Conservation (phyloP, 2,113 vertebrate species). For the Panurus biarmicus region DNA sequence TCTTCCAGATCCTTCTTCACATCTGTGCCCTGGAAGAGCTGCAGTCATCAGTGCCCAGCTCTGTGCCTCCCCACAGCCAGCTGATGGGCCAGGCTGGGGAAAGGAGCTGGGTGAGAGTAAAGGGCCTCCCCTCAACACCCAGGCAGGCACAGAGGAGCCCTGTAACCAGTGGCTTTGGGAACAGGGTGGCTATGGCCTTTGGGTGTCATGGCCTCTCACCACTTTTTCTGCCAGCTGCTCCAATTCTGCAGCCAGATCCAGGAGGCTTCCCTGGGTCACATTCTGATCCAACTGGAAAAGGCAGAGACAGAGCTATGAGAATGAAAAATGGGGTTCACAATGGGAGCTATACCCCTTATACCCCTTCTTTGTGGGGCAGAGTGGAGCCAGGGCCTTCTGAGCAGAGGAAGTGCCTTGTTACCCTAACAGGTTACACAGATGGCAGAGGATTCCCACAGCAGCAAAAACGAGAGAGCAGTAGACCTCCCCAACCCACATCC, state of each 20-base stretch:
- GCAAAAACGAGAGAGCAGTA: not conserved
- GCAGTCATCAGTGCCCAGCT: not conserved
- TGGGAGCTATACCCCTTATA: accelerated
- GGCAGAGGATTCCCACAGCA: not conserved
- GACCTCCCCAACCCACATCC: not conserved
- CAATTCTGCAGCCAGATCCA: not conserved
- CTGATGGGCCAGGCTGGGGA: not conserved
- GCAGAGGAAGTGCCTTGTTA: not conserved
- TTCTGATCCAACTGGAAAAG: slow-evolving; percentile 6
- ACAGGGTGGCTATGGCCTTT: not conserved
- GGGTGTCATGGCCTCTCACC: not conserved
- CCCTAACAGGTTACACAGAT: not conserved
- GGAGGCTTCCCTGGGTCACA: not conserved
- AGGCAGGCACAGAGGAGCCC: not conserved
- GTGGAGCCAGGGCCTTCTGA: not conserved
- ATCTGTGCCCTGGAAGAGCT: accelerated
- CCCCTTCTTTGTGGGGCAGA: not conserved
- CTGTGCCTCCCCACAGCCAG: not conserved
- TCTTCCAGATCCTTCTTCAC: not conserved
- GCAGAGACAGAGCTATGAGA: not conserved
- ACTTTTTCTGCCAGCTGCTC: not conserved
- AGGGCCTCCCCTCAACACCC: not conserved
- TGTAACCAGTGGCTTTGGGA: not conserved
- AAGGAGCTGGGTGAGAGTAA: not conserved
- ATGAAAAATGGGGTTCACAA: accelerated